phyloP scores from a whole-genome alignment of 64 coral and sea anemone genomes.

The Stichodactyla helianthus region DNA sequence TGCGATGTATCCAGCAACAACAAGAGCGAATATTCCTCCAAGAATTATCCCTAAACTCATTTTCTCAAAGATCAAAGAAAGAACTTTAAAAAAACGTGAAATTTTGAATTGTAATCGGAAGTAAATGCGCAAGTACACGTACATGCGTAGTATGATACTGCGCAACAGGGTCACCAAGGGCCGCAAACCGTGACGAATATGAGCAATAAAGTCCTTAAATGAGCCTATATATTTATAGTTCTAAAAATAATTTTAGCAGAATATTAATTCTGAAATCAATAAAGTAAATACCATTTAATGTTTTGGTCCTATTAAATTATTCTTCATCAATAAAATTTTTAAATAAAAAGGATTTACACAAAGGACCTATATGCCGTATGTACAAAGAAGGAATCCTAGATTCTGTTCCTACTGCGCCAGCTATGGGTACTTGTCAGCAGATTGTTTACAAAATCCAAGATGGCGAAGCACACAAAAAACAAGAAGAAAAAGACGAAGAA shows the following conservation, averaged over 20 bases:
- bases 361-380: not conserved
- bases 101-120: slow-evolving; percentile 20
- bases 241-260: not conserved
- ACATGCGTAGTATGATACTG: slow-evolving; percentile 49
- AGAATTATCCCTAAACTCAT: slow-evolving; percentile 89
- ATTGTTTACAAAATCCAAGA: slow-evolving; percentile 40
- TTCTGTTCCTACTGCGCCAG: not conserved
- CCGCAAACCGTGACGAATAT: not conserved
- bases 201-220: not conserved
- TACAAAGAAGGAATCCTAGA: not conserved
- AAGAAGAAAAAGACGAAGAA: slow-evolving; percentile 14
- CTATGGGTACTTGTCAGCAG: slow-evolving; percentile 11
- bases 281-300: not conserved
- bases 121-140: slow-evolving; percentile 35
- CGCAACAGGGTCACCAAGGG: slow-evolving; percentile 10
- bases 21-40: slow-evolving; percentile 85
- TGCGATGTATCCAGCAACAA: slow-evolving; percentile 94
- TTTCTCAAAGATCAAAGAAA: slow-evolving; percentile 4
- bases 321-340: not conserved
- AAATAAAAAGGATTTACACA: not conserved
- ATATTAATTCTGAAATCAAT: not conserved
- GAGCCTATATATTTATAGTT: not conserved
- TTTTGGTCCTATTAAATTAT: not conserved
- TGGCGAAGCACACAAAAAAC: slow-evolving; percentile 53
- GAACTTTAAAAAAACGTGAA: not conserved